Percentiles rank a stretch among this genome's conserved stretches.
Conservation (phyloP, 2,797 vertebrate species). For the Mormyrus proboscirostris region DNA sequence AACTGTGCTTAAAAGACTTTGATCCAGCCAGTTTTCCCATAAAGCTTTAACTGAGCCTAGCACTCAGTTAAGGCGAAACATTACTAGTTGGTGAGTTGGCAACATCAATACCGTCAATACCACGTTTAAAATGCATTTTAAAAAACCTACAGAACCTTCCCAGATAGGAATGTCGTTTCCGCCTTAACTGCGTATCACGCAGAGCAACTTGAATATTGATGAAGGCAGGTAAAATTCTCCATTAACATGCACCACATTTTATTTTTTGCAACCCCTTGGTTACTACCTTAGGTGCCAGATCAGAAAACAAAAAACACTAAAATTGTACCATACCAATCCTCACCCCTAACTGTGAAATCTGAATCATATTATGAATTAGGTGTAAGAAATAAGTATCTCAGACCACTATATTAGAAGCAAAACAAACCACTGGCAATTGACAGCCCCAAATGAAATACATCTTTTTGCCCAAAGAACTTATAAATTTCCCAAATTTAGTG, state of each 20-base stretch:
- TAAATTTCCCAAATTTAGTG: not conserved
- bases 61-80: not conserved
- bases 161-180: not conserved
- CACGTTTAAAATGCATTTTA: not conserved
- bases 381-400: not conserved
- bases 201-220: not conserved
- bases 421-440: not conserved
- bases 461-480: not conserved
- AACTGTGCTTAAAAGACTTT: not conserved
- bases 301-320: not conserved
- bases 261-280: not conserved
- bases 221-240: not conserved
- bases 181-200: not conserved
- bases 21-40: not conserved
- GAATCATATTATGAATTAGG: not conserved
- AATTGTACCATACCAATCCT: not conserved
- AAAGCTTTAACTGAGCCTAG: not conserved
- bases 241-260: not conserved
- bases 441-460: not conserved
- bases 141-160: not conserved
- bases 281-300: not conserved
- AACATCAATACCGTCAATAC: not conserved
- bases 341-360: not conserved
- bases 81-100: not conserved
- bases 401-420: not conserved